Evolutionary conservation across 2,888 invertebrate genomes (phyloP).

Genomic region (Phyllotreta striolata): DNA sequence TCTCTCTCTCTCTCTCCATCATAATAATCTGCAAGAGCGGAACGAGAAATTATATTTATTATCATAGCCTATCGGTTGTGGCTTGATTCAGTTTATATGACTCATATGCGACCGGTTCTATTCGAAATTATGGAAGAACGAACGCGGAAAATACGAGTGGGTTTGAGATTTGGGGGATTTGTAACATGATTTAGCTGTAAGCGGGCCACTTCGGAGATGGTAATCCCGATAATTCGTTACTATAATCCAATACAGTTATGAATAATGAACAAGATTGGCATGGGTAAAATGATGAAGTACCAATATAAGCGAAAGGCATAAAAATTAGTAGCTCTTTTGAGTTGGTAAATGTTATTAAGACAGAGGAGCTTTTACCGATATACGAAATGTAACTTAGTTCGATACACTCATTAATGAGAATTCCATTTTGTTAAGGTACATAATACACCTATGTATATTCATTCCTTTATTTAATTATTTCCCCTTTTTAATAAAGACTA

Average conservation of each 20-base stretch:
- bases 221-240: constrained; percentile 15
- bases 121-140: constrained; percentile 30
- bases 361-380: too few relatives aligned
- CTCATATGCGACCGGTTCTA: constrained; percentile 41
- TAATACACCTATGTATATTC: not conserved
- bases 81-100: constrained; percentile 34
- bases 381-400: too few relatives aligned
- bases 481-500: too few relatives aligned
- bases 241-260: not conserved
- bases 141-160: constrained; percentile 34
- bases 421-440: too few relatives aligned
- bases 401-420: too few relatives aligned
- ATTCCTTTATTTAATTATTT: not conserved
- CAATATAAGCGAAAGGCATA: too few relatives aligned
- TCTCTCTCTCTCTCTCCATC: constrained; percentile 46
- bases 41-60: constrained; percentile 56
- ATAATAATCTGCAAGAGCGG: constrained; percentile 51
- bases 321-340: too few relatives aligned
- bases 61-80: constrained; percentile 38
- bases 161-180: constrained; percentile 36
- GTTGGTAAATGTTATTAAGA: too few relatives aligned
- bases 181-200: constrained; percentile 27
- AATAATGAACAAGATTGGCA: not conserved
- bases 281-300: too few relatives aligned
- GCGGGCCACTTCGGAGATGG: constrained; percentile 4